Conservation (phyloP, 2,113 vertebrate species). For the Melanotaenia duboulayi region DNA sequence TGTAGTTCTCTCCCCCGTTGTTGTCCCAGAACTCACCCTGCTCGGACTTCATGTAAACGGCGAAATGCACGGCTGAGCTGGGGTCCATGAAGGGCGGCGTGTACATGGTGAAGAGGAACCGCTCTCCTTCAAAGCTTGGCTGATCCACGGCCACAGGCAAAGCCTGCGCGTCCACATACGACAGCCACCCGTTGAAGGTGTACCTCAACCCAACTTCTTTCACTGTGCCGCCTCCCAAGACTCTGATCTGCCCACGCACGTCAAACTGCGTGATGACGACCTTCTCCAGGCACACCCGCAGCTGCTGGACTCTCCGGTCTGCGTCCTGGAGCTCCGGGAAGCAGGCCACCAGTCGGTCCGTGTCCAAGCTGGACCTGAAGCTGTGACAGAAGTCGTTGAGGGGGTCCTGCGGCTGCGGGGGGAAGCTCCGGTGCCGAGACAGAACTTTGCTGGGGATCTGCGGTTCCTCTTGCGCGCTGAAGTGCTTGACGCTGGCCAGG, state of each 20-base stretch:
- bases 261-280: constrained; percentile 71
- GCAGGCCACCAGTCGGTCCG: constrained; percentile 60
- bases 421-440: constrained; percentile 81
- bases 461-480: constrained; percentile 88
- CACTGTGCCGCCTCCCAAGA: constrained; percentile 72
- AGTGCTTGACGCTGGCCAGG: constrained; percentile 90
- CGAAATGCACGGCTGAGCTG: constrained; percentile 84
- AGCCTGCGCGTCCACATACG: constrained; percentile 39
- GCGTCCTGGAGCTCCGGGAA: constrained; percentile 69
- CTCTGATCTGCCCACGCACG: constrained; percentile 82
- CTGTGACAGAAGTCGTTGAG: constrained; percentile 49
- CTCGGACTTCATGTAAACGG: constrained; percentile 82
- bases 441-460: constrained; percentile 85
- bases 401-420: constrained; percentile 61
- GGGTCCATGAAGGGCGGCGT: constrained; percentile 60
- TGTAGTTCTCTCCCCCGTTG: constrained; percentile 88
- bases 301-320: constrained; percentile 68
- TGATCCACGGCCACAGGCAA: neutral
- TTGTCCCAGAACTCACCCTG: constrained; percentile 92
- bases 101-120: constrained; percentile 84
- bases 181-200: constrained; percentile 92
- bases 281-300: constrained; percentile 84
- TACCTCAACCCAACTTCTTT: constrained; percentile 86
- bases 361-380: constrained; percentile 37
- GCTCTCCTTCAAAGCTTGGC: constrained; percentile 52